Conservation (phyloP, 2,888 invertebrate genomes). For the Mystacides longicornis region DNA sequence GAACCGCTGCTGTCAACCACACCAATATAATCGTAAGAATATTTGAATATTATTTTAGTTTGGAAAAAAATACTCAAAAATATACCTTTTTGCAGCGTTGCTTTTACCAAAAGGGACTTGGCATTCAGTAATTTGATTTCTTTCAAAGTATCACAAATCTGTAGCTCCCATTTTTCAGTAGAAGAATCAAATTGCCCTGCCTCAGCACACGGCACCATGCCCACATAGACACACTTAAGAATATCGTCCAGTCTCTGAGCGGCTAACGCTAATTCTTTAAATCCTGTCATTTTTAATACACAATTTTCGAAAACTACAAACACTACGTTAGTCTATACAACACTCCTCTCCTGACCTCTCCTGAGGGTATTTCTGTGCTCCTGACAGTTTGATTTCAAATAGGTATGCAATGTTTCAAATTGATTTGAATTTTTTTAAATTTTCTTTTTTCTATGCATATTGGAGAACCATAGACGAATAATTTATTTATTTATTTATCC, state of each 20-base stretch:
- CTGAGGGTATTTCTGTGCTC: too few species aligned
- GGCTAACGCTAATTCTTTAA: constrained; percentile 4
- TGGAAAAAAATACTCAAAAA: neutral
- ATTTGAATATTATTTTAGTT: neutral
- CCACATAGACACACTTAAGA: constrained; percentile 5
- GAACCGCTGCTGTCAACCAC: neutral
- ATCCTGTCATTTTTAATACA: constrained; percentile 10
- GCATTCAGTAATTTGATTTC: constrained; percentile 19
- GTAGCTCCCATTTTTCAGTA: constrained; percentile 15
- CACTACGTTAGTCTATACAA: too few species aligned
- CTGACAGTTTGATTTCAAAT: too few species aligned
- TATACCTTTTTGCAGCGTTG: constrained; percentile 20
- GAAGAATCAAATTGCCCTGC: constrained; percentile 5
- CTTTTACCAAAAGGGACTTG: constrained; percentile 16
- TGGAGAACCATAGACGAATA: too few species aligned
- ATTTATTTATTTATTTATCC: too few species aligned
- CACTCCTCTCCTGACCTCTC: too few species aligned
- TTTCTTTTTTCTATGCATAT: too few species aligned
- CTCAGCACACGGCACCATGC: constrained; percentile 12
- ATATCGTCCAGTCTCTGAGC: constrained; percentile 8
- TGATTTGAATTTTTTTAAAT: too few species aligned
- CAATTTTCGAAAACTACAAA: too few species aligned
- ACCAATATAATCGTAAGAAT: neutral
- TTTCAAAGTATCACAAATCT: constrained; percentile 8
- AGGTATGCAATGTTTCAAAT: too few species aligned